Evolutionary conservation across 2,888 invertebrate species (phyloP), one percentile per base, ranked within the genome.

Genomic region (Chaetoderma sp.): DNA sequence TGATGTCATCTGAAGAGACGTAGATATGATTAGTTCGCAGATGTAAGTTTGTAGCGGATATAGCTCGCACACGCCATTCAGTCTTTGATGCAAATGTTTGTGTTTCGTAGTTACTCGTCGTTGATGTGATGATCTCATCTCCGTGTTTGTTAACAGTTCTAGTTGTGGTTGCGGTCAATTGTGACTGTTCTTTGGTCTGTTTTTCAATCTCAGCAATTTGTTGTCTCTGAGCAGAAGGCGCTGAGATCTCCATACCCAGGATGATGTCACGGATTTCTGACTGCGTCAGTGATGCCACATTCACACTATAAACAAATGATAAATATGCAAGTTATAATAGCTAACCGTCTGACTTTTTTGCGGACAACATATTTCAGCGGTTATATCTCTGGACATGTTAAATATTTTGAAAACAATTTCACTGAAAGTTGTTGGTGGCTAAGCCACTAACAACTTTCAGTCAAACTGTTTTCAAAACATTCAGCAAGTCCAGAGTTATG

Each of bases 141-240:
- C 99, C 98, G 81, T 99, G 98, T 86, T 99, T 99, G 89, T 98
- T 99, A 56, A 98, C 98, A 0, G 99, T 99, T 68, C 96, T 89
- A 0, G 99, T 99, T 0, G 99, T 99, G 1, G 98, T 99, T 0
- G 99, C 98, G 0, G 99, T 99, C 47, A 99, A 89, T 86, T 99
- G 98, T 21, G 88, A 87, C 88, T 99, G 98, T 85, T 99, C 99
- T 86, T 99, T 98, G 52, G 98, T 98, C 89, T 99, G 99, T 86
- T 99, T 99, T 88, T 99, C 99, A 75, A 99, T 99, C 88, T 99
- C 99, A 2, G 99, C 99, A 78, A 99, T 99, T 88, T 99, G 99
- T 86, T 99, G 99, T 49, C 99, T 90, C 83, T 99, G 99, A 0
- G 98, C 98, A 0, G 98, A 98, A 0, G 99, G 99, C 1, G 99